Conservation (phyloP, 2,888 invertebrate genomes). For the Volucella inanis region DNA sequence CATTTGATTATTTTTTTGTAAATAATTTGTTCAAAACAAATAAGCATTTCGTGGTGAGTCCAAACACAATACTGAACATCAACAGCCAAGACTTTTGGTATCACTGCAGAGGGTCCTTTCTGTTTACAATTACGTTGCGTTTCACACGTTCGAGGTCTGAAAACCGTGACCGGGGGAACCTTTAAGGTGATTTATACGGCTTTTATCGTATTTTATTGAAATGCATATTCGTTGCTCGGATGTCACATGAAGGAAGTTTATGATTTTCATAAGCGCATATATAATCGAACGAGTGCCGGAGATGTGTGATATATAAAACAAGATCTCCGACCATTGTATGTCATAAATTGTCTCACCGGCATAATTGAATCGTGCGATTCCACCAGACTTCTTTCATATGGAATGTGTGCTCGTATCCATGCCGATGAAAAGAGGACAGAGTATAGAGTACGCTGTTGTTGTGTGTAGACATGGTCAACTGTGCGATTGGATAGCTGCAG, state of each 20-base stretch:
- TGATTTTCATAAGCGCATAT: conserved; percentile 83
- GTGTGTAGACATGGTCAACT: conserved; percentile 48
- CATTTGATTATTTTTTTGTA: conserved; percentile 52
- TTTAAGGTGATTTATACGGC: conserved; percentile 82
- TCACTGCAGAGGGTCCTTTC: conserved; percentile 32
- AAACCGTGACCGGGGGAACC: conserved; percentile 70
- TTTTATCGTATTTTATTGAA: conserved; percentile 84
- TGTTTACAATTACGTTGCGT: conserved; percentile 37
- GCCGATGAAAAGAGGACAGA: background rate
- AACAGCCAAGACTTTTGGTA: conserved; percentile 33
- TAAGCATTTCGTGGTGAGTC: conserved; percentile 53
- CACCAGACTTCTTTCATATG: conserved; percentile 42
- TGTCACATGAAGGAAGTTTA: conserved; percentile 83
- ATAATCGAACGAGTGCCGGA: conserved; percentile 74
- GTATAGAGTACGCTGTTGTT: conserved; percentile 23
- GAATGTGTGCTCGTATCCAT: conserved; percentile 27
- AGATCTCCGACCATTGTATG: conserved; percentile 76
- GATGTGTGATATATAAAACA: conserved; percentile 76
- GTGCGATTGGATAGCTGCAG: conserved; percentile 53
- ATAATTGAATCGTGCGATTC: conserved; percentile 76
- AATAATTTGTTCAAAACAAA: conserved; percentile 65
- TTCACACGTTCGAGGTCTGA: conserved; percentile 33
- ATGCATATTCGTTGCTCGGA: conserved; percentile 83
- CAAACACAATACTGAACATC: background rate
- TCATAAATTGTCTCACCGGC: conserved; percentile 77